phyloP scores from a whole-genome alignment of 2,888 invertebrate genomes.

The Leptopterna dolabrata region DNA sequence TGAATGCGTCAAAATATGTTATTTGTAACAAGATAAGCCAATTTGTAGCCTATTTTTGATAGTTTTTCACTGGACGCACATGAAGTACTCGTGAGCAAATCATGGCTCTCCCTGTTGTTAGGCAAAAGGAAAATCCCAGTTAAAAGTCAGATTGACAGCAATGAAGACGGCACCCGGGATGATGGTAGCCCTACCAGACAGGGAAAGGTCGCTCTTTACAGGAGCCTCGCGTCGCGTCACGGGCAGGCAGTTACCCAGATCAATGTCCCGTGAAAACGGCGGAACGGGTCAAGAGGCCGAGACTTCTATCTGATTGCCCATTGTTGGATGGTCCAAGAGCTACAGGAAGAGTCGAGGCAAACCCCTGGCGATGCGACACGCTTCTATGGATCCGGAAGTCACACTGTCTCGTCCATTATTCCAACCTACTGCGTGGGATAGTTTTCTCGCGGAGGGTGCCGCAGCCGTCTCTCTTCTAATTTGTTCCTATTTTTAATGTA shows the following conservation, averaged over 20 bases:
- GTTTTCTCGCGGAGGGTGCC: not conserved
- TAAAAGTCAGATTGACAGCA: not conserved
- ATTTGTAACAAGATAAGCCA: no score
- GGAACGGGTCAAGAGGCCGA: constrained; percentile 5
- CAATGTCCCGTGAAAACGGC: constrained; percentile 38
- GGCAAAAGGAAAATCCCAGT: no score
- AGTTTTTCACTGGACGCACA: no score
- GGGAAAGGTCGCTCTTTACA: not conserved
- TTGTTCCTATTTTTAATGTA: not conserved
- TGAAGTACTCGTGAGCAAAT: no score
- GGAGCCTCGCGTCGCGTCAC: constrained; percentile 5
- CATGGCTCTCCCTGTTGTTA: no score
- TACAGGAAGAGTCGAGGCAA: not conserved
- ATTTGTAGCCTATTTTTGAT: no score
- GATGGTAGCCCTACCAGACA: not conserved
- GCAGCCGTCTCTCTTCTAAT: not conserved
- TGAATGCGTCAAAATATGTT: no score
- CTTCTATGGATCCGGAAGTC: constrained; percentile 32
- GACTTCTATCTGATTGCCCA: constrained; percentile 26
- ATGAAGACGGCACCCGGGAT: not conserved
- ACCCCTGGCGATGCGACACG: not conserved
- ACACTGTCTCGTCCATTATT: not conserved
- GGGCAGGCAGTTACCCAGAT: constrained; percentile 9
- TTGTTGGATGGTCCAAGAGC: constrained; percentile 1
- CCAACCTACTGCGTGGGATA: not conserved